Base-by-base conservation (phyloP, 2,113 vertebrate species). In the Heliornis fulica region DNA sequence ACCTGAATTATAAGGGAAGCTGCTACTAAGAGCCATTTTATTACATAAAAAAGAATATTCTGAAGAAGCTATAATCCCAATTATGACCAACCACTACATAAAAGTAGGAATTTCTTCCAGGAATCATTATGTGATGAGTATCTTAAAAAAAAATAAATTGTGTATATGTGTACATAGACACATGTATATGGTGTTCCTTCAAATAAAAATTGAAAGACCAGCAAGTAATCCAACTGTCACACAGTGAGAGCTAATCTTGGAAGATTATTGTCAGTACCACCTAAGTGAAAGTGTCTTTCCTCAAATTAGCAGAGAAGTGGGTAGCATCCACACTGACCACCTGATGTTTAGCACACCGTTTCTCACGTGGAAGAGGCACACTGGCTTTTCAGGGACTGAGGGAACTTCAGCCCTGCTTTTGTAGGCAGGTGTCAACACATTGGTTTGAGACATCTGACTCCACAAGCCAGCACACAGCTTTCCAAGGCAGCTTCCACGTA, bases 391-490 rank as follows among this genome's bases (percentile, higher is more conserved):
- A 82, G 59, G 72, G 10, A n/a, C 68, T 15, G 45, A 34, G 81
- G 34, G 13, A 83, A 36, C 53, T 65, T 59, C 87, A 80, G 80
- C 28, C 29, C 36, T 51, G 40, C 66, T 84, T 83, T 76, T 4
- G 2, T 16, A 89, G 57, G 63, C 66, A 69, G 57, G 1, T 83
- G 43, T 57, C 22, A 2, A 51, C 40, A 80, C 75, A 46, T 0
- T 5, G 7, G 50, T 72, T 64, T 43, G 59, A 93, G 45, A 28
- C 36, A 10, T 43, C 13, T 40, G 16, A 51, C 32, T 40, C 68
- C 45, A 34, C 1, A 5, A 38, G 59, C 32, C 3, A 0, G 72
- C 32, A 68, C 66, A 43, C 0, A 1, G 31, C 32, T 87, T 36
- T 61, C 54, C 74, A 70, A 69, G n/a, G 36, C 74, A 84, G 69